These are phyloP conservation scores for Philaethria dido DNA, from an alignment of 2,888 invertebrate species.

Conservation along the genomic window DNA sequence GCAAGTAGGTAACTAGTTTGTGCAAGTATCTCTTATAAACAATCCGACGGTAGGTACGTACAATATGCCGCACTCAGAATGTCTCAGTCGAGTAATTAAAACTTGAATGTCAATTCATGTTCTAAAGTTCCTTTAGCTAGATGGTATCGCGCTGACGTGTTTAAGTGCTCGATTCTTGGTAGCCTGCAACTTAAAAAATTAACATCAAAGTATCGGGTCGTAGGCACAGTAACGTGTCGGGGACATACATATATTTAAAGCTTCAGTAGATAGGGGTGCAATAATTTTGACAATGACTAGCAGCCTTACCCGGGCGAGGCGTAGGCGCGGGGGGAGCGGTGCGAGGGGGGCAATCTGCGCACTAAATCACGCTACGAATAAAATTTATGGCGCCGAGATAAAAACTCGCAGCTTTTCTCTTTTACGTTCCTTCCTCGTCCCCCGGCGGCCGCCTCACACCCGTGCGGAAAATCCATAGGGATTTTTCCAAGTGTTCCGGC, in stretches of 20 bases:
- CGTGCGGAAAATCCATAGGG: conserved; percentile 83
- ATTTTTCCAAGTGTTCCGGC: conserved; percentile 83
- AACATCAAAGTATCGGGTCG: conserved; percentile 64
- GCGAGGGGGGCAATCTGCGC: conserved; percentile 82
- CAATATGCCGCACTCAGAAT: conserved; percentile 49
- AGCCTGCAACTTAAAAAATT: conserved; percentile 58
- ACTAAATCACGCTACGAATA: conserved; percentile 85
- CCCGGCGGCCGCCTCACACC: conserved; percentile 67
- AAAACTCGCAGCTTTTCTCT: conserved; percentile 86
- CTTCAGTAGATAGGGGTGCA: conserved; percentile 84
- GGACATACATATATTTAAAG: conserved; percentile 84
- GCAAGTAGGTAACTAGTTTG: conserved; percentile 64
- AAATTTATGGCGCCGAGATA: conserved; percentile 85
- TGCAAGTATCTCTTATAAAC: conserved; percentile 65
- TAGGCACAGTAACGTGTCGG: conserved; percentile 78
- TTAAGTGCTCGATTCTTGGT: conserved; percentile 43
- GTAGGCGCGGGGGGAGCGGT: conserved; percentile 78
- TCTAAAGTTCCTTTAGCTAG: conserved; percentile 41
- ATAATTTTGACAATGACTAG: conserved; percentile 85
- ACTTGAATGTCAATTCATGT: conserved; percentile 42
- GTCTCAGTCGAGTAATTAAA: conserved; percentile 46
- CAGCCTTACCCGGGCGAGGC: conserved; percentile 81
- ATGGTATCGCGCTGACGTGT: conserved; percentile 41
- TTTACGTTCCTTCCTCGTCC: conserved; percentile 80
- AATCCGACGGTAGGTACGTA: conserved; percentile 52